Base-by-base conservation (phyloP, 2,113 vertebrate genomes). In the Lampris incognitus region DNA sequence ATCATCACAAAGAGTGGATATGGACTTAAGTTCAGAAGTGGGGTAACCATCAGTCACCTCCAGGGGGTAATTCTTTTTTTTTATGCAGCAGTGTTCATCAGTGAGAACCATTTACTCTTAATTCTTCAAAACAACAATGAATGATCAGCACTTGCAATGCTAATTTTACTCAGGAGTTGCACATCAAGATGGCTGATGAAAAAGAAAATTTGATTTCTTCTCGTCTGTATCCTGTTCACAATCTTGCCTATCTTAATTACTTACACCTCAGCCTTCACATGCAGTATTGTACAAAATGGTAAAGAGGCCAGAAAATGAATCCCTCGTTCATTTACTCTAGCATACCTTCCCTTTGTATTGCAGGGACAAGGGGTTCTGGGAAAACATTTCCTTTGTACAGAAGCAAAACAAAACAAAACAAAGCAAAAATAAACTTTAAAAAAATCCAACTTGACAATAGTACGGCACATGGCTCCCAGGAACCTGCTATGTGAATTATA, bases 341-440 rank as follows among this genome's bases (percentile, higher is more conserved):
- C 73, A 62, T 70, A 79, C 76, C 72, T 85, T 83, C 79, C 74
- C 78, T 83, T 86, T 76, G 58, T 80, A 87, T 83, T 81, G 79
- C 75, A 85, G 50, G 56, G 66, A 42, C 63, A 92, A 94, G 95
- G 96, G 94, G 95, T 95, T 95, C 93, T 83, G 96, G 95, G 95
- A 97, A 93, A 94, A 94, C 94, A 95, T 96, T 97, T 95, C 96
- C 95, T 95, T 95, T 96, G 95, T 95, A 94, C 95, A 95, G 94
- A 94, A 96, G 95, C 91, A 94, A 96, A 95, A 95, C 95, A 93
- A 97, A 97, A 97, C 95, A 96, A 97, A 24, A 24, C 24, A 24
- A 24, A 24, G 24, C 24, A 24, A 24, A 24, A 24, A 24, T 24
- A 24, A 24, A 24, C 24, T 24, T 24, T 24, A 24, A 24, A 24